Base-by-base conservation (phyloP, 1,140 invertebrate genomes). In the Adelges cooleyi region DNA sequence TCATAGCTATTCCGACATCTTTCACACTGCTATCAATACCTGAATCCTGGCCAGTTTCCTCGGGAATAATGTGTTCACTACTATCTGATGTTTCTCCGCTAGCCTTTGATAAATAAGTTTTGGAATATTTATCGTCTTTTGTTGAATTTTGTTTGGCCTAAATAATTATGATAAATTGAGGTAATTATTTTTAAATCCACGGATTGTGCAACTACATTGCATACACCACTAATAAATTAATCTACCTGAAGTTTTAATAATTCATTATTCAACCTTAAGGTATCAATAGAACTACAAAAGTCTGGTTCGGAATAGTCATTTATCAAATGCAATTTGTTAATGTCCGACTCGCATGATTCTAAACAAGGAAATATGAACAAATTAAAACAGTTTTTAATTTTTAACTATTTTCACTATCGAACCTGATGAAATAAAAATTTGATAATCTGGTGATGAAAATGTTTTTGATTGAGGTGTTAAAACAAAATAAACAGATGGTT, bases 31-130 rank as follows among this genome's bases (percentile, higher is more conserved):
- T 25, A 9, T 62, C 56, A 44, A 62, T 62, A 15, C 56, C 56
- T 22, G 56, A 62, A 62, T 62, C 56, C 18, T 62, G 56, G 27
- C 56, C 56, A 20, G 25, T 62, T 48, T 62, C 56, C 46, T 62
- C 56, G 3, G 56, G 56, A 46, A 62, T 46, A 15, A 62, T n/a
- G 46, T 62, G 56, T 22, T 62, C 56, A 62, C 56, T 62, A 48
- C 42, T 33, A 44, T 62, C 56, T 46, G 56, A 62, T 46, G 56
- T 62, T 48, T 22, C 56, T 46, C 46, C 42, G 33, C 56, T 62
- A 18, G 5, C 25, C 46, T 5, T 46, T 13, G 56, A 62, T 33
- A 25, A 62, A 62, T 46, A 9, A 9, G 46, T 33, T 46, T 62
- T 53, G 6, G 51, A 33, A 13, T 53, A 11, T 29, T 46, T 62